Evolutionary conservation across 2,113 vertebrate genomes (phyloP), one percentile per base, ranked within the genome.

Genomic region (Perca flavescens): DNA sequence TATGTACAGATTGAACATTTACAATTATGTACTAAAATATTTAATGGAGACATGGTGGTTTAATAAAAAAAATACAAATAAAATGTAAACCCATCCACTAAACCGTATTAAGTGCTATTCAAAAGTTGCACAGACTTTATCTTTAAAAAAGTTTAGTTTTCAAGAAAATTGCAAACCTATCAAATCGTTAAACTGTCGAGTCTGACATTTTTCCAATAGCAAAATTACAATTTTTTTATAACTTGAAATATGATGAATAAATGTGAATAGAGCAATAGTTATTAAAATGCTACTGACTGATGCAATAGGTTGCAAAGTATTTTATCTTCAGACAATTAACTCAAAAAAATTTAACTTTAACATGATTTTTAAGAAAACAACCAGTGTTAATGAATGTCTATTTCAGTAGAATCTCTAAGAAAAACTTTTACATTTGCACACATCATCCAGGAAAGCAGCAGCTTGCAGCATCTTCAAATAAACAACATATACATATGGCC

Each of bases 1-100:
- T 86, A 91, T 93, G 82, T 93, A 91, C 86, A 93, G 76, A 69
- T 36, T 72, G 25, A 77, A 87, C 70, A 91, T 86, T 83, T 88
- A 86, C 61, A 86, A 70, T 77, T 17, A 85, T 66, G 72, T 82
- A 88, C 75, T 86, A 85, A 93, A 90, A 80, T 74, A 49, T 84
- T 60, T 71, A 5, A 68, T 61, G 68, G 40, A 86, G 47, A 88
- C 53, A 47, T 70, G 34, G 72, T 81, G 40, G 57, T 80, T 78
- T 62, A 36, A 81, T 58, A 69, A 67, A 88, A 85, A 50, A 84
- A 69, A 86, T 78, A 53, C 78, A 73, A 84, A 84, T n/a, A 47
- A 49, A 82, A 84, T 85, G 83, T 88, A 86, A 90, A 90, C 74
- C 67, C 65, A 85, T 80, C 63, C 58, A 77, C 62, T 64, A 46